A percentile compares a stretch with the other conserved stretches of the same genome.
phyloP scores from a whole-genome alignment of 1,140 invertebrate genomes.

The Homalodisca vitripennis region DNA sequence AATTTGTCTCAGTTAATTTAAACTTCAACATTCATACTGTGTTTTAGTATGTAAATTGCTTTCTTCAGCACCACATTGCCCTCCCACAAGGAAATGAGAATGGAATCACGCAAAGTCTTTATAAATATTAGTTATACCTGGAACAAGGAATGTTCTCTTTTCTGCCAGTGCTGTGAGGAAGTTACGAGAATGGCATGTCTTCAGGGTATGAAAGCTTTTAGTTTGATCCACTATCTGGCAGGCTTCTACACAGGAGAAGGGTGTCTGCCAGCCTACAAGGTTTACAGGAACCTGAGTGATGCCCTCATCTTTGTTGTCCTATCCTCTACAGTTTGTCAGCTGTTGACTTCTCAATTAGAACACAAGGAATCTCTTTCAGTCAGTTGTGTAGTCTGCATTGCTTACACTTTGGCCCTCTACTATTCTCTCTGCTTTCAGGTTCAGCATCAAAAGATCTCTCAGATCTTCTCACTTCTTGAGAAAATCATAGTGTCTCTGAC shows the following conservation, averaged over 20 bases:
- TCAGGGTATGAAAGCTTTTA: too few relatives aligned
- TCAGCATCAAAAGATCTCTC: not conserved
- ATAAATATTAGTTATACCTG: too few relatives aligned
- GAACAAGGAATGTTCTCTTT: too few relatives aligned
- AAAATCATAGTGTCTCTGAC: not conserved
- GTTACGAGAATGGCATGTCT: too few relatives aligned
- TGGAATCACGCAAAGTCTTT: too few relatives aligned
- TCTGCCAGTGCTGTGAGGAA: too few relatives aligned
- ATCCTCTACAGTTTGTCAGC: not conserved
- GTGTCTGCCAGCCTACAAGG: too few relatives aligned
- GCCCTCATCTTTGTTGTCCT: not conserved
- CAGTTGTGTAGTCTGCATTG: constrained; percentile 5
- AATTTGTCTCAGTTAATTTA: too few relatives aligned
- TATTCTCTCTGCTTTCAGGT: constrained; percentile 6
- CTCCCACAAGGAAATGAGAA: too few relatives aligned
- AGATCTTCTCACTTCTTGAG: not conserved
- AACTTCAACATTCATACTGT: too few relatives aligned
- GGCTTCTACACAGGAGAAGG: constrained; percentile 3
- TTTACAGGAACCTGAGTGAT: not conserved
- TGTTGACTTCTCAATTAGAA: not conserved
- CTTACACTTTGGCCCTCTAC: constrained; percentile 5
- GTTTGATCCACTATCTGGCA: not conserved
- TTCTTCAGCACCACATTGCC: too few relatives aligned
- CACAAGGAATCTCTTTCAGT: constrained; percentile 6
- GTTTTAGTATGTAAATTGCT: too few relatives aligned